Base-by-base conservation (phyloP, 64 coral and sea anemone genomes). In the Porites australiensis region DNA sequence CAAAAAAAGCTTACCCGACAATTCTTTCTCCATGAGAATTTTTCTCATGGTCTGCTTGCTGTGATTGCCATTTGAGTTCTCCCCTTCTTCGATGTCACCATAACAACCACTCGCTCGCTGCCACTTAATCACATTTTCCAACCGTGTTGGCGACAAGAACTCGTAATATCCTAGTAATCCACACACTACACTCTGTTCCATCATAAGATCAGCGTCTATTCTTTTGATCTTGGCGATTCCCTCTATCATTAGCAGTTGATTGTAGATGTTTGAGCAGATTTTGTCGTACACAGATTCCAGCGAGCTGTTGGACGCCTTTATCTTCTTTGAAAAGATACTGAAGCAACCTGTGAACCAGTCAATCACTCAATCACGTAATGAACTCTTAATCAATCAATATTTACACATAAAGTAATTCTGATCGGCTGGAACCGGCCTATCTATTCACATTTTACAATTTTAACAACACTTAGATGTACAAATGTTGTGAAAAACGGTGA, bases 181-280 rank as follows among this genome's bases (percentile, higher is more conserved):
- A 79, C 91, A 86, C 0, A 93, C 82, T 4, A 87, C 91, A 43
- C 58, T 18, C 51, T 93, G 91, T 23, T 93, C 91, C 91, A 93
- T 86, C 58, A 87, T 87, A 3, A 93, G 19, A 65, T 93, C 91
- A 49, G 64, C 72, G 58, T 93, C 77, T 6, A 53, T 9, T 55
- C 50, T 61, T 18, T 49, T 78, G 14, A 50, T 45, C 64, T n/a
- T 15, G 27, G 49, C 66, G 54, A 78, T 53, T 45, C 43, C 18
- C 47, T 93, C 91, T 9, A 93, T 21, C 51, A 79, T 13, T 16
- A 44, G 19, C 72, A 93, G 63, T 48, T 93, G 91, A 46, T 64
- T n/a, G 82, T 87, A 93, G 51, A 87, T 93, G 15, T 74, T 77
- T 1, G 82, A 75, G 72, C 91, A 93, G 11, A 93, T 93, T 15